Percentiles rank a stretch among this genome's conserved stretches.
These are phyloP conservation scores for Rhagonycha fulva DNA, from an alignment of 2,888 invertebrate species.

Conservation along the genomic window DNA sequence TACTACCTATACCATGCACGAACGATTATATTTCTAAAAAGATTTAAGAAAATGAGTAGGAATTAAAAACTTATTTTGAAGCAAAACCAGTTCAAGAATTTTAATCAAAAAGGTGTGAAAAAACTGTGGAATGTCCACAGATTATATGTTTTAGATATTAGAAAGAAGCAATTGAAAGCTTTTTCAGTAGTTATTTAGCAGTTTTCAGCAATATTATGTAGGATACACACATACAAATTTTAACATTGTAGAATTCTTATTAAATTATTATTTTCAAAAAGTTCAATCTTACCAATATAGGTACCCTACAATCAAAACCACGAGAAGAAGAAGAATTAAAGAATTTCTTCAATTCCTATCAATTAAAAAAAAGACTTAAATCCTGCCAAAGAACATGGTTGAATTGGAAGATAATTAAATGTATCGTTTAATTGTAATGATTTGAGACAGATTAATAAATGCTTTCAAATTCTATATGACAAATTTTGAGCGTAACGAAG, in stretches of 20 bases:
- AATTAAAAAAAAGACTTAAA: too few relatives aligned
- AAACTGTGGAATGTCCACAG: neutral
- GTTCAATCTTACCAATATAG: too few relatives aligned
- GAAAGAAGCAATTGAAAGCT: neutral
- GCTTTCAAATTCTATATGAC: neutral
- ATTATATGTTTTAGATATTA: neutral
- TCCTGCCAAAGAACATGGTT: too few relatives aligned
- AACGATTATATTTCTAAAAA: constrained; percentile 11
- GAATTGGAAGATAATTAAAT: neutral
- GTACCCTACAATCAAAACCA: too few relatives aligned
- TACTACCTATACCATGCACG: constrained; percentile 17
- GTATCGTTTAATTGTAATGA: neutral
- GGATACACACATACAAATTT: too few relatives aligned
- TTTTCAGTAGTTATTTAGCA: neutral
- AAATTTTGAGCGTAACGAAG: neutral
- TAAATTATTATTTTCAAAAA: too few relatives aligned
- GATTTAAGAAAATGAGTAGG: neutral
- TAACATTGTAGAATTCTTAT: too few relatives aligned
- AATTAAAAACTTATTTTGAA: neutral
- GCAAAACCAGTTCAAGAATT: neutral
- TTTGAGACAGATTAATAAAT: neutral
- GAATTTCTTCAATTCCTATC: too few relatives aligned
- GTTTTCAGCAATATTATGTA: too few relatives aligned
- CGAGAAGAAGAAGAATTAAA: too few relatives aligned
- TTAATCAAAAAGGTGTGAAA: neutral